Evolutionary conservation across 2,113 vertebrate genomes (phyloP), one percentile per base, ranked within the genome.

Genomic region (Odobenus rosmarus): DNA sequence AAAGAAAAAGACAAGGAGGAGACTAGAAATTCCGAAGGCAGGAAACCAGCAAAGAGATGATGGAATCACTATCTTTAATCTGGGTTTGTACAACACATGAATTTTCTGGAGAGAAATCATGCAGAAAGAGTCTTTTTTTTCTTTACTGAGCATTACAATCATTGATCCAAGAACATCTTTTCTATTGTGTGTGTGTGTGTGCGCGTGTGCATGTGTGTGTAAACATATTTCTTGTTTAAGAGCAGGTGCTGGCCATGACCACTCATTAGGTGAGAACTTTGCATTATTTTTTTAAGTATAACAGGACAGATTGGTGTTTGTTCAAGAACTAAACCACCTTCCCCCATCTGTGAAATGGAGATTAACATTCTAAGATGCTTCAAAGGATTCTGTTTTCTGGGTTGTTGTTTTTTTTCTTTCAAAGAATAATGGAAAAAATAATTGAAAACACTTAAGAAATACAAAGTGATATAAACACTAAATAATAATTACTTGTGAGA

Each of bases 401-500:
- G 39, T 61, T 72, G 81, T 3, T 3, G 23, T 2, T 7, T 15
- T 24, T 81, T 90, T 91, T 72, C 31, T 4, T 24, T 19, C 85
- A 87, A 88, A 93, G 21, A 64, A 55, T 83, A 95, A 86, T 87
- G 72, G n/a, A 67, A 96, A 96, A 97, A 89, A 86, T 84, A 93
- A 94, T 94, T 95, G 79, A 93, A 96, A 88, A 83, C 26, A 96
- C 57, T 95, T 89, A 72, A 36, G 57, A 96, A 97, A 85, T 76
- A 82, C 80, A 95, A 97, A 97, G 71, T 0, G 2, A 69, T 95
- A 89, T 93, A 96, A 97, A 85, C 83, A 95, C 28, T 92, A 97
- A 97, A 92, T 87, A 96, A 97, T 95, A 97, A 97, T 96, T 92
- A 97, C 76, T 96, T 94, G 51, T 83, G 46, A 97, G 96, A 95